Conservation (phyloP, 2,888 invertebrate species). For the Eristalis intricaria region DNA sequence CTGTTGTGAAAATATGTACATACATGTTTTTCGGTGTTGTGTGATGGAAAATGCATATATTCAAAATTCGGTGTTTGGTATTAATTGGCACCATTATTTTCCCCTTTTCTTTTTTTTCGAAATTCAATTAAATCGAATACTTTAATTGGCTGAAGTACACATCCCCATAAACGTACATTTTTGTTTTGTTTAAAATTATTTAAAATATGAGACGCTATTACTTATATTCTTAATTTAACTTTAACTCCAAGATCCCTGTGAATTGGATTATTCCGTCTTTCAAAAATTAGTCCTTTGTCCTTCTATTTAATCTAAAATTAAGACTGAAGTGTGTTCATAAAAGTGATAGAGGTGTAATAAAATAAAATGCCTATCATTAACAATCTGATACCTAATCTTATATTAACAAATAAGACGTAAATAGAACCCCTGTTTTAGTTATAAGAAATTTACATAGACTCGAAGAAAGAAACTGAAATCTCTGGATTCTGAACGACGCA, state of each 20-base stretch:
- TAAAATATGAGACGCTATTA: neutral
- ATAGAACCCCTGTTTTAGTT: too few relatives aligned
- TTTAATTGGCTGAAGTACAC: neutral
- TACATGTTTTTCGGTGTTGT: conserved; percentile 47
- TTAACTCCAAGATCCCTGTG: neutral
- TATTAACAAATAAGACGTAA: too few relatives aligned
- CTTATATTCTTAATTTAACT: neutral
- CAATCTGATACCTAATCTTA: too few relatives aligned
- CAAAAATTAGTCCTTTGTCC: too few relatives aligned
- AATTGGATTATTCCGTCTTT: neutral
- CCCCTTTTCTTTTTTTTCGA: neutral
- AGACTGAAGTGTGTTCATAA: too few relatives aligned
- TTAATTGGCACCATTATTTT: conserved; percentile 2
- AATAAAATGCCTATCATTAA: too few relatives aligned
- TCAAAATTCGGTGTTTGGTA: conserved; percentile 9
- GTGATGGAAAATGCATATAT: neutral
- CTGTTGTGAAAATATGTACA: conserved; percentile 1
- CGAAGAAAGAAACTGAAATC: too few relatives aligned
- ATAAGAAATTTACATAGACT: too few relatives aligned
- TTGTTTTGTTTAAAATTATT: neutral
- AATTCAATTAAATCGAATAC: neutral
- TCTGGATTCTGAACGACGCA: too few relatives aligned
- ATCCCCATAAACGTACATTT: too few relatives aligned
- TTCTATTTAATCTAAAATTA: too few relatives aligned
- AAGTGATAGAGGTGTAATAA: too few relatives aligned